Conservation (phyloP, 2,888 invertebrate species). For the Heliconius erato region DNA sequence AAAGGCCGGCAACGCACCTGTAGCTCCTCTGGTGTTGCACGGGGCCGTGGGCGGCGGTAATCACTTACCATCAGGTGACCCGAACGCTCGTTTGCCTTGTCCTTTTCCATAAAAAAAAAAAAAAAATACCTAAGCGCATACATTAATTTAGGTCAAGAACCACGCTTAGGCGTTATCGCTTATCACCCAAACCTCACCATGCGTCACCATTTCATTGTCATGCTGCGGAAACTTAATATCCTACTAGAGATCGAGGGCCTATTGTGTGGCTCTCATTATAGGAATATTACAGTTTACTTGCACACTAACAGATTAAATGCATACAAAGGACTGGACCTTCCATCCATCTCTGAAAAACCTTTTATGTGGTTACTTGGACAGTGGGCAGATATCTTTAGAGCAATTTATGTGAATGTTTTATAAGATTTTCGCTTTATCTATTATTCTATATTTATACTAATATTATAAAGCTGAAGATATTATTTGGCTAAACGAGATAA, state of each 20-base stretch:
- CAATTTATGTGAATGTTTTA: conserved; percentile 3
- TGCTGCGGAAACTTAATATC: conserved; percentile 78
- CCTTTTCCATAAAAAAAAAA: no score
- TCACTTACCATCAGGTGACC: no score
- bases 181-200: conserved; percentile 30
- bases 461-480: no score
- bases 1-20: no score
- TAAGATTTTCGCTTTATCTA: not conserved
- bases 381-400: conserved; percentile 8
- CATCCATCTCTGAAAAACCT: conserved; percentile 39
- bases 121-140: not conserved
- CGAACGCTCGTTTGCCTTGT: no score
- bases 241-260: conserved; percentile 70
- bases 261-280: conserved; percentile 65
- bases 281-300: conserved; percentile 63
- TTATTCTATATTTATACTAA: no score
- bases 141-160: not conserved
- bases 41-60: no score
- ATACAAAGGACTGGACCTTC: conserved; percentile 54
- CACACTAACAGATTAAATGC: conserved; percentile 64
- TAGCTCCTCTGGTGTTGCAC: no score
- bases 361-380: conserved; percentile 12
- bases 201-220: conserved; percentile 63
- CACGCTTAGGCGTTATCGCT: conserved; percentile 17
- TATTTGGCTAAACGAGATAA: no score